Conservation (phyloP, 2,113 vertebrate species). For the Eublepharis macularius region DNA sequence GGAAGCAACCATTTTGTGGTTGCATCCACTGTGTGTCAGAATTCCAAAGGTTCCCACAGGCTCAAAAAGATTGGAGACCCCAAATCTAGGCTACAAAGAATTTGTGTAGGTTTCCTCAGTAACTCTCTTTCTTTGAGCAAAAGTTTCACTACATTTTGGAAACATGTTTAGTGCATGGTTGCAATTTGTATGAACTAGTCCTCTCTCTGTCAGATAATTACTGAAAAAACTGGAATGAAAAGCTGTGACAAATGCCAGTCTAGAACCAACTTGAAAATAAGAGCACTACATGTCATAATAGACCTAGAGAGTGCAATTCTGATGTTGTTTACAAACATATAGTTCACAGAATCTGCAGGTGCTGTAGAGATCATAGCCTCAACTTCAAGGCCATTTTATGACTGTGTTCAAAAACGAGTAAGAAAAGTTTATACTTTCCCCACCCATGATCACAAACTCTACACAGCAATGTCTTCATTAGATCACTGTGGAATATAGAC, state of each 20-base stretch:
- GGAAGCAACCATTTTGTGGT: no score
- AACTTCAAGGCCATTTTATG: background rate
- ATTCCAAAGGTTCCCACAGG: no score
- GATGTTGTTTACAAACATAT: background rate
- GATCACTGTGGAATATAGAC: background rate
- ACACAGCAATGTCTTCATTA: background rate
- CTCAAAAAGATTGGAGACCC: no score
- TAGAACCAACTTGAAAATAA: background rate
- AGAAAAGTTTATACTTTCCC: background rate
- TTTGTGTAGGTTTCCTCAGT: no score
- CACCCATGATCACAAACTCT: background rate
- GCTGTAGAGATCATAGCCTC: background rate
- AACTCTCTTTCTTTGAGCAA: no score
- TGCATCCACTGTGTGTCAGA: no score
- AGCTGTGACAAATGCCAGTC: background rate
- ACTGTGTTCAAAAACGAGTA: background rate
- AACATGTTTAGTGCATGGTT: no score
- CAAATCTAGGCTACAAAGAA: no score
- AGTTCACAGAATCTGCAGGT: background rate
- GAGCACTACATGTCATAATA: background rate
- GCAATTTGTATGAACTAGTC: background rate
- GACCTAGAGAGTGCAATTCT: background rate
- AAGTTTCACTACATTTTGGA: no score
- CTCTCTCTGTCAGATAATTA: background rate
- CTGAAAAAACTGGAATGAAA: background rate